Evolutionary conservation across 2,888 invertebrate species (phyloP), one percentile per base, ranked within the genome.

Genomic region (Congeria kusceri): DNA sequence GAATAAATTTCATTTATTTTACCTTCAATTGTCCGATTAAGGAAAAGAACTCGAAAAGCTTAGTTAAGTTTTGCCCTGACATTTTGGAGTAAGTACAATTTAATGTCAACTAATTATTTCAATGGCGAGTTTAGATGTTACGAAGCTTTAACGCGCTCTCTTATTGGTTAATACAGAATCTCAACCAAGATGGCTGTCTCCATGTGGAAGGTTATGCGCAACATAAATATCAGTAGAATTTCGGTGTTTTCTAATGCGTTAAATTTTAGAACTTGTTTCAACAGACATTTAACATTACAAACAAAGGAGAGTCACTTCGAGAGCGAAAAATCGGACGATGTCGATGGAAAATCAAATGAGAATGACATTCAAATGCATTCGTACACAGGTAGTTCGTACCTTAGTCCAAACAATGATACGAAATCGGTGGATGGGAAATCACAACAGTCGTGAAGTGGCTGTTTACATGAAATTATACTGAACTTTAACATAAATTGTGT

Each of bases 21-120:
- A 90, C 91, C 90, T 91, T 91, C 18, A 91, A 71, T 61, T 90
- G 86, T 32, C 91, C 91, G 47, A 91, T 84, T 11, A 90, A 78
- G 1, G 84, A 84, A 83, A 91, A 87, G 57, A 87, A 90, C 71
- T 90, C 87, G 63, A 90, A 86, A 9, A 89, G 59, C 68, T 87
- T 90, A 5, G 78, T 62, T 25, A 80, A 68, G 65, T 75, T 80
- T 15, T 85, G 78, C 0, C 61, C 29, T 46, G 82, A 67, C 84
- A 82, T 82, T 65, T 62, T 29, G 23, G 28, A 28, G 29, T 28
- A 58, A 4, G 27, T 63, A 44, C 39, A 13, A 1, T 49, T 11
- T 28, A 49, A 32, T 47, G 20, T 49, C 11, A 18, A 18, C 56
- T 53, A 64, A 64, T 64, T 27, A 64, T 15, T 25, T 63, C 1